Conservation (phyloP, 2,888 invertebrate genomes). For the Nomada fabriciana region DNA sequence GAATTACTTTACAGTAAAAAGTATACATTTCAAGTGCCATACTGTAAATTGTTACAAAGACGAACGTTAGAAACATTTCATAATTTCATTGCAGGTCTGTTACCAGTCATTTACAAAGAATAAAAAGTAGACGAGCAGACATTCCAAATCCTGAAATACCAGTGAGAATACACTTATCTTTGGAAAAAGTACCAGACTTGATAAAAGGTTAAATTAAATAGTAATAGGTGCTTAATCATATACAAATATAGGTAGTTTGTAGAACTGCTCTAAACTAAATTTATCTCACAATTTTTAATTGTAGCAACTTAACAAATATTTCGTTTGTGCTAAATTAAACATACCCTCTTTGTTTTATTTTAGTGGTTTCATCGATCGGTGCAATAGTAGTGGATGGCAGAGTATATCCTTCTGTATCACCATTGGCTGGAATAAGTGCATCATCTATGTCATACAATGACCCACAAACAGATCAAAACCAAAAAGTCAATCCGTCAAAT, state of each 20-base stretch:
- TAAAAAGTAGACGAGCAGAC: conserved; percentile 93
- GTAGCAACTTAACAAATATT: neutral
- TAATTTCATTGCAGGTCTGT: conserved; percentile 78
- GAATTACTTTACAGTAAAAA: conserved; percentile 94
- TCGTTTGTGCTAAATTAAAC: conserved; percentile 3
- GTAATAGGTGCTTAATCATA: conserved; percentile 55
- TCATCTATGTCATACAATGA: conserved; percentile 74
- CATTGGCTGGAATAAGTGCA: conserved; percentile 73
- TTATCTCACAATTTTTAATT: conserved; percentile 11
- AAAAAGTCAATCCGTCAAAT: conserved; percentile 82
- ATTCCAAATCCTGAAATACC: conserved; percentile 96
- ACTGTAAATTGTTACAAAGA: neutral
- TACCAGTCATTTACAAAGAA: conserved; percentile 91
- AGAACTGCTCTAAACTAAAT: conserved; percentile 13
- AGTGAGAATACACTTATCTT: conserved; percentile 91
- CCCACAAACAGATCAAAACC: conserved; percentile 83
- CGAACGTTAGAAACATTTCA: neutral
- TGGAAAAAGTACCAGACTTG: conserved; percentile 93
- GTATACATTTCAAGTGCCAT: conserved; percentile 82
- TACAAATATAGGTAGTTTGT: conserved; percentile 41
- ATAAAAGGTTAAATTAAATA: conserved; percentile 87
- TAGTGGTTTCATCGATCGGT: conserved; percentile 91
- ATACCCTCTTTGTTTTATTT: conserved; percentile 60
- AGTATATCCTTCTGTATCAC: conserved; percentile 87
- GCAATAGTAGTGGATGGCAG: conserved; percentile 94